These are phyloP conservation scores for Burhinus oedicnemus DNA, from an alignment of 2,113 vertebrate genomes.

Conservation along the genomic window DNA sequence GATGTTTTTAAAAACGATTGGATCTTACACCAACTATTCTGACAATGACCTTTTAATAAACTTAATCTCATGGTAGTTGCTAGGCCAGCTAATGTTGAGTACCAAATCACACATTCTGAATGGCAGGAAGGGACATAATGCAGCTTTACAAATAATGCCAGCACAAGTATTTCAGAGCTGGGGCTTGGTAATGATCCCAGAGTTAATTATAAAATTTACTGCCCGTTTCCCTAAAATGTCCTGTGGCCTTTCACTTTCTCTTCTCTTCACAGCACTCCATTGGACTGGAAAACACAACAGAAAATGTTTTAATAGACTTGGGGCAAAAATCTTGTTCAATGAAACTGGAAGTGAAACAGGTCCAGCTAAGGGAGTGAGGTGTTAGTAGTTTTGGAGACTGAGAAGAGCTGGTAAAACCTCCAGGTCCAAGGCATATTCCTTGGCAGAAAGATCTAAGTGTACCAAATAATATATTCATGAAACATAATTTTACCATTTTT, in stretches of 20 bases:
- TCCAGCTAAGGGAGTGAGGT: neutral
- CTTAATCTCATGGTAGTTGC: neutral
- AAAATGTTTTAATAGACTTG: neutral
- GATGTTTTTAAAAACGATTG: neutral
- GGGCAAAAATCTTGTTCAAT: neutral
- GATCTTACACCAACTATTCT: neutral
- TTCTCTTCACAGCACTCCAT: neutral
- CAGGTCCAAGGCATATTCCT: neutral
- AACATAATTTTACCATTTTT: neutral
- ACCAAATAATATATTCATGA: neutral
- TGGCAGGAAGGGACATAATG: neutral
- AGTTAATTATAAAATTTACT: neutral
- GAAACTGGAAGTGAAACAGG: neutral
- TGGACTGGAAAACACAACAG: neutral
- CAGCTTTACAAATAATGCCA: neutral
- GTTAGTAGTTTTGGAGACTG: neutral
- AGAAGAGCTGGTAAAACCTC: neutral
- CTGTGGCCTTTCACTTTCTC: neutral
- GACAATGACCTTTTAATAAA: neutral
- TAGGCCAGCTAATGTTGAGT: neutral
- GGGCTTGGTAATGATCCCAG: neutral
- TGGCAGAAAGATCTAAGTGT: neutral
- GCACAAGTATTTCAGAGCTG: neutral
- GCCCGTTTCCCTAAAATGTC: neutral
- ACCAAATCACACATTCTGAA: neutral